Conservation (phyloP, 2,888 invertebrate species). For the Ichneumon xanthorius region DNA sequence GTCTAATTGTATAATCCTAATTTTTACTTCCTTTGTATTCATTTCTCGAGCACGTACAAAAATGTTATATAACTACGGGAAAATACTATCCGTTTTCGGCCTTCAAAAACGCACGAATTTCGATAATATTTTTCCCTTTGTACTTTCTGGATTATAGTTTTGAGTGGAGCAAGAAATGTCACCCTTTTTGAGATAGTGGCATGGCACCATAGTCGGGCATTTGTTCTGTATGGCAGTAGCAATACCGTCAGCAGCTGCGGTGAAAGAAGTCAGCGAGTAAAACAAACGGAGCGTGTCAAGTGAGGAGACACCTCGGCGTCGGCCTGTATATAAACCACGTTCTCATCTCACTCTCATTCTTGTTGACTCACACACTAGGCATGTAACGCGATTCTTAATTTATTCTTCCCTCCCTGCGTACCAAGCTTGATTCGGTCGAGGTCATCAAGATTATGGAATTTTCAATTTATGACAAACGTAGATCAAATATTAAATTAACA, state of each 20-base stretch:
- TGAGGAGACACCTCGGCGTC: slow-evolving; percentile 27
- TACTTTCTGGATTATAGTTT: slow-evolving; percentile 15
- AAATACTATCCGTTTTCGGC: too few relatives aligned
- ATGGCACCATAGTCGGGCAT: slow-evolving; percentile 11
- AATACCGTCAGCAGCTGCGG: slow-evolving; percentile 10
- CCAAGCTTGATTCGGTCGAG: slow-evolving; percentile 10
- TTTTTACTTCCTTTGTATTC: too few relatives aligned
- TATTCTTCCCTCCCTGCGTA: background rate
- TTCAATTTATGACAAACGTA: background rate
- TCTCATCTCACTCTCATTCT: slow-evolving; percentile 39
- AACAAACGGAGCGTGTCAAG: slow-evolving; percentile 61
- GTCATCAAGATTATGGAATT: slow-evolving; percentile 47
- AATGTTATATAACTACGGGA: too few relatives aligned
- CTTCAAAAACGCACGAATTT: too few relatives aligned
- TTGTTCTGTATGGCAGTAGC: slow-evolving; percentile 31
- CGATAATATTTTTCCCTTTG: background rate
- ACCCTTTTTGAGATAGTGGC: slow-evolving; percentile 41
- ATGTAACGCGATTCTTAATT: slow-evolving; percentile 12
- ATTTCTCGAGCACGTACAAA: too few relatives aligned
- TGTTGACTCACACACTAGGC: background rate
- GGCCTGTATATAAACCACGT: slow-evolving; percentile 7
- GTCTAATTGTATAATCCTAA: too few relatives aligned
- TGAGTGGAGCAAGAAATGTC: slow-evolving; percentile 30
- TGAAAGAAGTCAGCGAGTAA: slow-evolving; percentile 34
- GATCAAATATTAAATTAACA: background rate